These are phyloP conservation scores for Thalassophryne amazonica DNA, from an alignment of 2,797 vertebrate genomes.

Conservation along the genomic window DNA sequence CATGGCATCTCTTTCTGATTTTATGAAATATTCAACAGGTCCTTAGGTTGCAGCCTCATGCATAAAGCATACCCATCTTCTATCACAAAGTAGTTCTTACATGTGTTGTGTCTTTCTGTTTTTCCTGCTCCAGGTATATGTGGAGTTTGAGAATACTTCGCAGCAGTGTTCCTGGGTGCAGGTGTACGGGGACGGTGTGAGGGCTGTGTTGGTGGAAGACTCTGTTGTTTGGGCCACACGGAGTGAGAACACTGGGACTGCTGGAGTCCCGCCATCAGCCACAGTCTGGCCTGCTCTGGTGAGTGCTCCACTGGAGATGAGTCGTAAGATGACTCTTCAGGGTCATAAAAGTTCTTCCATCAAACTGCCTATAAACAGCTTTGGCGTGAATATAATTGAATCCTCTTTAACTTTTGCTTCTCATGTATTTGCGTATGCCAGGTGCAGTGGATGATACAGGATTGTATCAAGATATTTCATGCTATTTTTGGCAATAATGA, in stretches of 20 bases:
- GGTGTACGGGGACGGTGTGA: conserved; percentile 91
- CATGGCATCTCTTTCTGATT: not conserved
- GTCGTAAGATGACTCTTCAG: not conserved
- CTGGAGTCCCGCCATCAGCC: conserved; percentile 61
- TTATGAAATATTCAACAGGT: not conserved
- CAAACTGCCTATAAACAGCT: no score
- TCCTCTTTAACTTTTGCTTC: no score
- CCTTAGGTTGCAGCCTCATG: not conserved
- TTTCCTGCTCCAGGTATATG: conserved; percentile 83
- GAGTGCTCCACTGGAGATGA: conserved; percentile 53
- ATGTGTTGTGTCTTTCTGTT: conserved; percentile 1
- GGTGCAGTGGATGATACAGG: no score
- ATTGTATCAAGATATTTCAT: no score
- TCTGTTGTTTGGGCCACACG: conserved; percentile 89
- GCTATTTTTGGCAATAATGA: no score
- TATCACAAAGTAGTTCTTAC: not conserved
- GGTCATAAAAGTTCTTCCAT: not conserved
- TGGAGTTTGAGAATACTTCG: conserved; percentile 91
- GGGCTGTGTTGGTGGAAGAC: conserved; percentile 91
- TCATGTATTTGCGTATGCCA: no score
- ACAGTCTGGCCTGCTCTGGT: conserved; percentile 93
- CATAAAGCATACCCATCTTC: not conserved
- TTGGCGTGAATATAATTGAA: no score
- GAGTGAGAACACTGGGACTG: conserved; percentile 76
- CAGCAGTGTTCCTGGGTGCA: conserved; percentile 96